These are phyloP conservation scores for Macrocentrus cingulum DNA, from an alignment of 1,140 invertebrate genomes.

Conservation along the genomic window DNA sequence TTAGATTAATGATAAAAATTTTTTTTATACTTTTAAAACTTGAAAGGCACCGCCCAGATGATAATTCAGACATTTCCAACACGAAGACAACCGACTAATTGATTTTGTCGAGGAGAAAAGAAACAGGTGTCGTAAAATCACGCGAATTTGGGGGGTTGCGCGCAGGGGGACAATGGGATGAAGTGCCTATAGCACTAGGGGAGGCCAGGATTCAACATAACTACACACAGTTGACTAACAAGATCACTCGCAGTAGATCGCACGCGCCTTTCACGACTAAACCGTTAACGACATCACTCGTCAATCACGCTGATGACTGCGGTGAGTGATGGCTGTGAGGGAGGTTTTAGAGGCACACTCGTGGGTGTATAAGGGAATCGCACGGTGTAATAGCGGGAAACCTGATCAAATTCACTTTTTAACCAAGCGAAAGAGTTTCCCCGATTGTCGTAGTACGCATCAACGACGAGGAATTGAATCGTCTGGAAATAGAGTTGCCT, in stretches of 20 bases:
- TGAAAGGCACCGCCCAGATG: background rate
- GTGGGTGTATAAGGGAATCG: slow-evolving; percentile 36
- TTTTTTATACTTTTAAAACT: no score
- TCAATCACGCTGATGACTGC: slow-evolving; percentile 53
- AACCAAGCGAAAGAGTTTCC: slow-evolving; percentile 9
- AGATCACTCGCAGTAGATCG: slow-evolving; percentile 51
- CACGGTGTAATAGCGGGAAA: slow-evolving; percentile 45
- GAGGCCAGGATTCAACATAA: background rate
- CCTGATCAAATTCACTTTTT: slow-evolving; percentile 37
- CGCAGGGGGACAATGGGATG: background rate
- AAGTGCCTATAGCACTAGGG: background rate
- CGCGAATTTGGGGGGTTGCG: no score
- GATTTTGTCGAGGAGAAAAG: background rate
- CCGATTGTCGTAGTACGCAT: background rate
- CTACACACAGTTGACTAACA: slow-evolving; percentile 41
- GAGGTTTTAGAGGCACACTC: background rate
- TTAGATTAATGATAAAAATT: no score
- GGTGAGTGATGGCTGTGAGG: slow-evolving; percentile 33
- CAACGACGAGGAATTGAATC: slow-evolving; percentile 9
- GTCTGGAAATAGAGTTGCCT: background rate
- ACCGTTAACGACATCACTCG: slow-evolving; percentile 56
- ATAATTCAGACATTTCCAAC: background rate
- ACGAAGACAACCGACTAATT: background rate
- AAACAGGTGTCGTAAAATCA: slow-evolving; percentile 10
- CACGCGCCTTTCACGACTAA: slow-evolving; percentile 41